phyloP scores from a whole-genome alignment of 2,888 invertebrate genomes.

The Latrodectus elegans region DNA sequence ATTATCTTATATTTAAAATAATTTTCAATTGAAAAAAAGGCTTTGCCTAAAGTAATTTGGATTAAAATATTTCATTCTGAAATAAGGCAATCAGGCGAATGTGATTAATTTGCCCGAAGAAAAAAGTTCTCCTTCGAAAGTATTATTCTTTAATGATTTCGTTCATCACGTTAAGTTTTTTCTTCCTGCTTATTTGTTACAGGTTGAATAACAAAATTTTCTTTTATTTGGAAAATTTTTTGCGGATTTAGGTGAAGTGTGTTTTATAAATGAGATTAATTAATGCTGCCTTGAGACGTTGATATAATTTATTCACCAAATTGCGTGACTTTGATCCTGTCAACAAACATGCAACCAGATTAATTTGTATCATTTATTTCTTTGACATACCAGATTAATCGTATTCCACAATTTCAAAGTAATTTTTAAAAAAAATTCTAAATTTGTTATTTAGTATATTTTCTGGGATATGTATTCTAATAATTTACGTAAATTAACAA shows the following conservation, averaged over 20 bases:
- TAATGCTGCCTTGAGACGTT: constrained; percentile 26
- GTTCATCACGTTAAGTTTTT: constrained; percentile 10
- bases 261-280: constrained; percentile 16
- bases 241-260: no score
- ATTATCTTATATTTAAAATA: background rate
- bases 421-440: no score
- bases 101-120: background rate
- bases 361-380: constrained; percentile 28
- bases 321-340: constrained; percentile 31
- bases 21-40: background rate
- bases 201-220: background rate
- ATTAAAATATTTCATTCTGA: constrained; percentile 13
- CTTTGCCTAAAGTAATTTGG: constrained; percentile 13
- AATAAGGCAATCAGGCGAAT: constrained; percentile 7
- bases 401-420: no score
- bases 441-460: no score
- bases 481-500: no score
- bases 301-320: constrained; percentile 19
- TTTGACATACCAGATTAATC: constrained; percentile 13
- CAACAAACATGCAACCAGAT: constrained; percentile 26
- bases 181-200: constrained; percentile 16
- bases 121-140: constrained; percentile 4
- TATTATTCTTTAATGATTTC: constrained; percentile 21
- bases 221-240: no score
- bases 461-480: no score